Percentiles rank a stretch among this genome's conserved stretches.
These are phyloP conservation scores for Scaptomyza montana DNA, from an alignment of 1,140 invertebrate species.

Conservation along the genomic window DNA sequence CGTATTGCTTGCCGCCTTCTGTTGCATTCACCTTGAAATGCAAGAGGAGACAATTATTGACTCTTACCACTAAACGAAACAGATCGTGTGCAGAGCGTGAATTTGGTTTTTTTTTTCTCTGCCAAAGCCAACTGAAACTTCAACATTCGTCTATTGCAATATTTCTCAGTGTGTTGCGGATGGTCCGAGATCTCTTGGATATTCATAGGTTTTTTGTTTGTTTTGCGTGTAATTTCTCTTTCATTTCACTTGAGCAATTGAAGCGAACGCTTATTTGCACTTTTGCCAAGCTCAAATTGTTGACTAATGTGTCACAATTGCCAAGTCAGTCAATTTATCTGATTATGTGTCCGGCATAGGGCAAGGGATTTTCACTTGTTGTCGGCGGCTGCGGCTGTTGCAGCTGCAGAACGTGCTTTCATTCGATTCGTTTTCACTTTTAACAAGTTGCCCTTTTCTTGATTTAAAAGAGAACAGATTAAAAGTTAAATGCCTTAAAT, in stretches of 20 bases:
- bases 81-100: conserved; percentile 22
- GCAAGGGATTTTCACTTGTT: conserved; percentile 54
- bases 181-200: conserved; percentile 30
- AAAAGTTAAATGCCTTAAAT: too few relatives aligned
- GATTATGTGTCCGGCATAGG: conserved; percentile 12
- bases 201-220: conserved; percentile 73
- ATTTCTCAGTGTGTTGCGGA: conserved; percentile 42
- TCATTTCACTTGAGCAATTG: conserved; percentile 83
- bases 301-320: conserved; percentile 83
- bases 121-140: conserved; percentile 14
- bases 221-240: conserved; percentile 80
- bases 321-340: conserved; percentile 61
- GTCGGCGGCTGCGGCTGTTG: neutral
- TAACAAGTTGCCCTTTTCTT: conserved; percentile 16
- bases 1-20: neutral
- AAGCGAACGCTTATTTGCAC: conserved; percentile 81
- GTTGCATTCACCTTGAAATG: conserved; percentile 75
- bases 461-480: too few relatives aligned
- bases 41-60: conserved; percentile 39
- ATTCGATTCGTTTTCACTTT: conserved; percentile 37
- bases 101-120: conserved; percentile 12
- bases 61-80: conserved; percentile 20
- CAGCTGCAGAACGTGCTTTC: conserved; percentile 61
- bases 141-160: conserved; percentile 42
- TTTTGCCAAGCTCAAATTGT: conserved; percentile 83